Evolutionary conservation across 2,113 vertebrate genomes (phyloP).

Genomic region (Larimichthys crocea): DNA sequence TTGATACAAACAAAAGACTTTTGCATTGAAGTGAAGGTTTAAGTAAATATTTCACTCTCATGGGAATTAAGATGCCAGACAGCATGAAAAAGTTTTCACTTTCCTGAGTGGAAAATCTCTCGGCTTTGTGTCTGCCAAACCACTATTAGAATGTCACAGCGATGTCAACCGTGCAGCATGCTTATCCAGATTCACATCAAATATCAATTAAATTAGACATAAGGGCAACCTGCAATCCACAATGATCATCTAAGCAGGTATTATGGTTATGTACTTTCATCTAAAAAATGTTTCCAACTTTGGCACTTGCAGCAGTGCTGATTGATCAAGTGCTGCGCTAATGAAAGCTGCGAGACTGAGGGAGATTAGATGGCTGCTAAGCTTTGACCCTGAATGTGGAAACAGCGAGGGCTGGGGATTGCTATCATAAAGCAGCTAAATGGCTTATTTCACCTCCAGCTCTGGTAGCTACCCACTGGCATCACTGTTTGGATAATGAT

Average conservation of each 20-base stretch:
- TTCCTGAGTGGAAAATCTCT: neutral
- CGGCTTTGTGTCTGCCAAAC: slow-evolving; percentile 18
- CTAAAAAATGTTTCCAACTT: slow-evolving; percentile 55
- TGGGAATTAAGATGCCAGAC: neutral
- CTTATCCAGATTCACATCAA: slow-evolving; percentile 30
- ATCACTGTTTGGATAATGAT: slow-evolving; percentile 82
- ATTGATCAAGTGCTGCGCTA: slow-evolving; percentile 78
- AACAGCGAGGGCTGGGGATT: slow-evolving; percentile 74
- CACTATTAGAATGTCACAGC: neutral
- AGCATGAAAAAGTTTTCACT: neutral
- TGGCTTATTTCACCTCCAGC: slow-evolving; percentile 88
- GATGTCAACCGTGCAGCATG: neutral
- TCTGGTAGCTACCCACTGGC: slow-evolving; percentile 85
- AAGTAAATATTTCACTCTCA: neutral
- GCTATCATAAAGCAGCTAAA: slow-evolving; percentile 86
- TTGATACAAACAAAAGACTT: slow-evolving; percentile 12
- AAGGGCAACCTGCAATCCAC: slow-evolving; percentile 29
- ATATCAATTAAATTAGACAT: slow-evolving; percentile 46
- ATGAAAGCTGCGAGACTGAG: slow-evolving; percentile 75
- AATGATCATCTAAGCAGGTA: slow-evolving; percentile 42
- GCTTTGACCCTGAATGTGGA: slow-evolving; percentile 76
- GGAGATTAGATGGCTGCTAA: slow-evolving; percentile 71
- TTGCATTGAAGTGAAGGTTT: slow-evolving; percentile 18
- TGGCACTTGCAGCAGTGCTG: slow-evolving; percentile 57
- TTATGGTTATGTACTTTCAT: slow-evolving; percentile 48